Evolutionary conservation across 2,113 vertebrate species (phyloP).

Genomic region (Triplophysa rosa): DNA sequence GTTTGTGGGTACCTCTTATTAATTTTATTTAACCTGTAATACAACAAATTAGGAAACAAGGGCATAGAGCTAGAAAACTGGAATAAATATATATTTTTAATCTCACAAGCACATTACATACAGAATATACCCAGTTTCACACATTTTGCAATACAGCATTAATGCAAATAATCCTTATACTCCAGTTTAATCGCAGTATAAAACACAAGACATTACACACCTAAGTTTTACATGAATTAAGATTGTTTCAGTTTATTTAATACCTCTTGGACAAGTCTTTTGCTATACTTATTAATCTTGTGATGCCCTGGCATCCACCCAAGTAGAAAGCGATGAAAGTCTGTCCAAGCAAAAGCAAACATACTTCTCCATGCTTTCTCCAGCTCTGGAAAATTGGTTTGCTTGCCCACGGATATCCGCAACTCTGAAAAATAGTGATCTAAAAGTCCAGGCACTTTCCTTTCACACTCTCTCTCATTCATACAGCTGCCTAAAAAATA

Average conservation of each 20-base stretch:
- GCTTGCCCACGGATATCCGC: conserved; percentile 48
- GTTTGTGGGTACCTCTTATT: too few relatives aligned
- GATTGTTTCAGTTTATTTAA: conserved; percentile 61
- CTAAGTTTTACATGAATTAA: not conserved
- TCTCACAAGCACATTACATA: not conserved
- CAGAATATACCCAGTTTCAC: not conserved
- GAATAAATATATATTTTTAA: not conserved
- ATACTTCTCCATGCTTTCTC: conserved; percentile 74
- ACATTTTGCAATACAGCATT: not conserved
- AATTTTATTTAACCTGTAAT: not conserved
- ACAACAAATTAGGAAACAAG: not conserved
- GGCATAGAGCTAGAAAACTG: not conserved
- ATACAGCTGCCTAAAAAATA: conserved; percentile 75
- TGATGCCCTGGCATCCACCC: conserved; percentile 77
- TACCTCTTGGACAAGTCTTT: conserved; percentile 67
- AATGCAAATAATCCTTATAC: not conserved
- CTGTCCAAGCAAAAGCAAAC: conserved; percentile 75
- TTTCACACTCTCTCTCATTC: conserved; percentile 71
- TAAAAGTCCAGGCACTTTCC: conserved; percentile 61
- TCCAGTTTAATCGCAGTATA: conserved; percentile 56
- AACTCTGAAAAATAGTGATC: conserved; percentile 73
- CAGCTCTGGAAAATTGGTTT: conserved; percentile 61
- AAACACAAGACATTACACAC: conserved; percentile 1
- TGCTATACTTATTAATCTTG: conserved; percentile 74
- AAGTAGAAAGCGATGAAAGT: conserved; percentile 74